Conservation (phyloP, 1,140 invertebrate species). For the Trinorchestia longiramus region DNA sequence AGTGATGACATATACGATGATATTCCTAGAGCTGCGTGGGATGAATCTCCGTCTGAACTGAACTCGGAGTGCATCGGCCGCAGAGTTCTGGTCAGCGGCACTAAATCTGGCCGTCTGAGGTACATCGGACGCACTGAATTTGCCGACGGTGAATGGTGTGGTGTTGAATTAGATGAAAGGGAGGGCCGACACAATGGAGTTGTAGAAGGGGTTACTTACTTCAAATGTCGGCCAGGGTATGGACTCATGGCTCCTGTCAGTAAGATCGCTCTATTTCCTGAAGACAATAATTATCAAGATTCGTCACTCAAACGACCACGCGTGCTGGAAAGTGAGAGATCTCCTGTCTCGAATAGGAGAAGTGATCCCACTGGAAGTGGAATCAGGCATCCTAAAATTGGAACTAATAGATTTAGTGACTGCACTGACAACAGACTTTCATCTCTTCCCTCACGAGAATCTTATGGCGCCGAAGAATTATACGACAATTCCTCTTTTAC, state of each 20-base stretch:
- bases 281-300: constrained; percentile 38
- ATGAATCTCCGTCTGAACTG: constrained; percentile 14
- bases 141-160: constrained; percentile 91
- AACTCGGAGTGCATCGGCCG: constrained; percentile 58
- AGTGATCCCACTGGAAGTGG: constrained; percentile 57
- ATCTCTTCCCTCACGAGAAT: constrained; percentile 55
- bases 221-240: constrained; percentile 89
- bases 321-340: constrained; percentile 9
- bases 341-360: constrained; percentile 47
- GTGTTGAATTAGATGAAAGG: constrained; percentile 92
- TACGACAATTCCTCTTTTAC: constrained; percentile 27
- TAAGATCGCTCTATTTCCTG: constrained; percentile 77
- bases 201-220: constrained; percentile 88
- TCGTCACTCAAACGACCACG: constrained; percentile 33
- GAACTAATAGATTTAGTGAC: constrained; percentile 56
- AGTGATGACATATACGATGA: constrained; percentile 59
- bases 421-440: constrained; percentile 29
- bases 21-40: constrained; percentile 40
- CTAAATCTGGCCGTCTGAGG: constrained; percentile 86
- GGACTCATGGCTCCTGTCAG: constrained; percentile 92
- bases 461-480: constrained; percentile 55
- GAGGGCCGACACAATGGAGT: constrained; percentile 95
- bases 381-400: constrained; percentile 58
- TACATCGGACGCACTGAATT: constrained; percentile 90
- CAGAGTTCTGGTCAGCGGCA: constrained; percentile 76